Percentiles rank a stretch among this genome's conserved stretches.
phyloP scores from a whole-genome alignment of 2,113 vertebrate species.

The Fulica atra region DNA sequence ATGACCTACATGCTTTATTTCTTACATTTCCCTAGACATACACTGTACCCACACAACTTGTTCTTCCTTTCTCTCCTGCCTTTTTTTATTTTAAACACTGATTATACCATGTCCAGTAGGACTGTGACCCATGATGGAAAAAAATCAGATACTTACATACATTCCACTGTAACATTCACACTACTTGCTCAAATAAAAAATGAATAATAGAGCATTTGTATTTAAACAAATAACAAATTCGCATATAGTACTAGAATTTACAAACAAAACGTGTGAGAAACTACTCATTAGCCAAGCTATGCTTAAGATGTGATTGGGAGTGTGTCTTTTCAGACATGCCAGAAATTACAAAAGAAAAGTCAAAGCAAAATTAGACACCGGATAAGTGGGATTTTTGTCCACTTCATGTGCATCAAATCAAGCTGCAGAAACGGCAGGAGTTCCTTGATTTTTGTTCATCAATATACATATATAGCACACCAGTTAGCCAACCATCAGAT shows the following conservation, averaged over 20 bases:
- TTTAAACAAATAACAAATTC: background rate
- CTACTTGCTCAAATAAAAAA: background rate
- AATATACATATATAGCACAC: background rate
- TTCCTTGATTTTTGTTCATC: background rate
- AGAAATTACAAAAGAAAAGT: background rate
- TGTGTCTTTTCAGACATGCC: background rate
- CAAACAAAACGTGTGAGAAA: background rate
- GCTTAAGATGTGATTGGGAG: background rate
- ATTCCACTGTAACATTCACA: background rate
- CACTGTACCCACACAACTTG: background rate
- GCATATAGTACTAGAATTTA: background rate
- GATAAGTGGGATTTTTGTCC: background rate
- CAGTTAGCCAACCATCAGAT: background rate
- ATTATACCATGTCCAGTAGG: background rate
- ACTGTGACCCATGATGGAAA: background rate
- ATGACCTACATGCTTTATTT: background rate
- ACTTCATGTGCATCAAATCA: background rate
- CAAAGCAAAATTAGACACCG: background rate
- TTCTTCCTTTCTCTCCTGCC: background rate
- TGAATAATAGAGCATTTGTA: background rate
- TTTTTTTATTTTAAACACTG: background rate
- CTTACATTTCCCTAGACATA: background rate
- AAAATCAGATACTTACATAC: background rate
- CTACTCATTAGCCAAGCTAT: background rate
- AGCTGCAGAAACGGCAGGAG: background rate